These are phyloP conservation scores for Meleagris gallopavo DNA, from an alignment of 2,113 vertebrate species.

Conservation along the genomic window DNA sequence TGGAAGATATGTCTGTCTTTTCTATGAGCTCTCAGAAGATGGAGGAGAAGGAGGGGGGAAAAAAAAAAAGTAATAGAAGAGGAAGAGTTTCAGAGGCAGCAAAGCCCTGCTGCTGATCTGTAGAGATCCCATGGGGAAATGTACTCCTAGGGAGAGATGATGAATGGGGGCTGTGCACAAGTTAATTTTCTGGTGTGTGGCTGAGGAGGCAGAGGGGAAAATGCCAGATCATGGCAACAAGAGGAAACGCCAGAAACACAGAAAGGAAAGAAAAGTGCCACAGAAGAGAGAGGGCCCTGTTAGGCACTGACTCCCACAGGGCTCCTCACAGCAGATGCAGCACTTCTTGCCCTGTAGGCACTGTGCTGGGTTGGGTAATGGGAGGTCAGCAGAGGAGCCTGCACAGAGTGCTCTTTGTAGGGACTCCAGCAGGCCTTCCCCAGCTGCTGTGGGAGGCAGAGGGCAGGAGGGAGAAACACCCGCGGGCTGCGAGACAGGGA, in stretches of 20 bases:
- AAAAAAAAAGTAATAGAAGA: background rate
- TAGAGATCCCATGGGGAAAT: background rate
- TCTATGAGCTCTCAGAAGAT: background rate
- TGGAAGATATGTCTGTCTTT: background rate
- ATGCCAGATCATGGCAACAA: background rate
- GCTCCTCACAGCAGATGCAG: background rate
- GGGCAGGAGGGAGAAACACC: background rate
- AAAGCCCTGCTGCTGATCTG: background rate
- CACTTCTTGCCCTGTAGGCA: background rate
- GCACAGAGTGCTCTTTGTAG: slow-evolving; percentile 57
- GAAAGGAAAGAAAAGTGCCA: background rate
- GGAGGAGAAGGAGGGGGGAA: background rate
- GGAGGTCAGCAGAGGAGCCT: background rate
- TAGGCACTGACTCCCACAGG: background rate
- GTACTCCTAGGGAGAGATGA: background rate
- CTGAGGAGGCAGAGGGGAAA: background rate
- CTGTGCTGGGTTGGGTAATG: background rate
- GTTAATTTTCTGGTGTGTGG: background rate
- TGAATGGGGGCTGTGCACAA: background rate
- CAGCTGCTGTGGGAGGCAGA: background rate
- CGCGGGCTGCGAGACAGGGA: background rate
- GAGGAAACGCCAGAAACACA: background rate
- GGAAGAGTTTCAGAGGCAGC: background rate
- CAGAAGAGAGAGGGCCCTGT: background rate
- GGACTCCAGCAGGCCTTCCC: background rate